Conservation (phyloP, 2,797 vertebrate species). For the Heterohyrax brucei region DNA sequence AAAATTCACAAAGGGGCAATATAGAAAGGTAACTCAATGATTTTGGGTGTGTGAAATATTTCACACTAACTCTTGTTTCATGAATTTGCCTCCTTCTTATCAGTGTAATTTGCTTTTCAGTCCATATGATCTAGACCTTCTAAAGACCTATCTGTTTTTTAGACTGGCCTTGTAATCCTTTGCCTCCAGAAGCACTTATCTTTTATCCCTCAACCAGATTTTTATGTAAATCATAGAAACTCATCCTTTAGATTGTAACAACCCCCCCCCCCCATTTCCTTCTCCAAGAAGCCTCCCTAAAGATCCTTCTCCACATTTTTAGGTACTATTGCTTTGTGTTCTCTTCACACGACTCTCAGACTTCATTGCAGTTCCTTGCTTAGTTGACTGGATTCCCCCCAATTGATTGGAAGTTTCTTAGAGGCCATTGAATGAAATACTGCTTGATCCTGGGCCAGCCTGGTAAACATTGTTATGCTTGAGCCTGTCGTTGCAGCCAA, state of each 20-base stretch:
- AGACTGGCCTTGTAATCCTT: background rate
- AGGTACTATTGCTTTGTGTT: background rate
- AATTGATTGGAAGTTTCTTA: background rate
- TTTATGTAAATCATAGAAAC: background rate
- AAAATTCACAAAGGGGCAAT: background rate
- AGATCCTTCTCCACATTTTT: background rate
- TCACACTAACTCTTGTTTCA: slow-evolving; percentile 48
- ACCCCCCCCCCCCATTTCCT: too few species aligned
- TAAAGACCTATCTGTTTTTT: background rate
- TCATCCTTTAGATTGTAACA: background rate
- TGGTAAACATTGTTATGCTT: too few species aligned
- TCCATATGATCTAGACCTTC: background rate
- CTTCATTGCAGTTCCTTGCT: background rate
- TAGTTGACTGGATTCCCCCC: background rate
- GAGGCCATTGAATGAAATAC: too few species aligned
- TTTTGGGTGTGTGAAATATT: slow-evolving; percentile 14
- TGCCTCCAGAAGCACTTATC: background rate
- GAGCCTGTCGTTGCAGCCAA: too few species aligned
- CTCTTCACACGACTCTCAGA: background rate
- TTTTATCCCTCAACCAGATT: background rate
- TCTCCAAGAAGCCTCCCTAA: background rate
- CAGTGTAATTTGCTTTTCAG: background rate
- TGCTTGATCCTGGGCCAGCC: too few species aligned
- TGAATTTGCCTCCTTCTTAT: background rate
- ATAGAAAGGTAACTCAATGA: background rate